Base-by-base conservation (phyloP, 1,140 invertebrate species). In the Dendroctonus valens region DNA sequence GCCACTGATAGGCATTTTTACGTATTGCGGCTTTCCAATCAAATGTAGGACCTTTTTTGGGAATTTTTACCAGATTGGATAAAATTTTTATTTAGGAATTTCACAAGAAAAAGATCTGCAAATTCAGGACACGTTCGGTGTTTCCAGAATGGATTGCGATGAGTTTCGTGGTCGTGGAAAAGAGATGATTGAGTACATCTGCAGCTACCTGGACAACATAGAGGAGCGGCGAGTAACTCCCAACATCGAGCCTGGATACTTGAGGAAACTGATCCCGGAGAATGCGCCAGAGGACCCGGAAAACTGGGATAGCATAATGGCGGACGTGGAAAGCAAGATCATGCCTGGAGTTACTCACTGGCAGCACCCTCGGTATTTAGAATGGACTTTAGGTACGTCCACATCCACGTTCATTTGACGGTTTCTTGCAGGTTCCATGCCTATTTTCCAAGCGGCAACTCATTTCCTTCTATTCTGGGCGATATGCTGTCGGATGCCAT, bases 331-430 rank as follows among this genome's bases (percentile, higher is more conserved):
- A 78, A 84, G 86, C 38, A 95, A 94, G 81, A 98, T 99, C 68
- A 98, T 99, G 94, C 96, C 96, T 0, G 97, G 97, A 42, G 92
- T 97, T 61, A 99, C 97, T 0, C 96, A 99, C 79, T 99, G 97
- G 97, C 96, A 99, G 79, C 97, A 99, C 85, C 97, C 97, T 0
- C 82, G 94, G 59, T 58, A 11, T 59, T 7, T 44, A 46, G 12
- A 12, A 0, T 41, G 26, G 12, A 59, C 41, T 37, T 44, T 44
- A 8, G 11, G 0, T 14, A 26, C 1, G 26, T 26, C 26, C 26
- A 1, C 26, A 26, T 26, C 26, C 26, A 26, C 1, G 26, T 3
- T 26, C 12, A 46, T 11, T 4, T 1, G 12, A 46, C 44, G 44
- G 44, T 46, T 12, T 3, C 48, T 53, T 57, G 42, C 12, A 66